Conservation (phyloP, 2,888 invertebrate genomes). For the Fragum sueziense region DNA sequence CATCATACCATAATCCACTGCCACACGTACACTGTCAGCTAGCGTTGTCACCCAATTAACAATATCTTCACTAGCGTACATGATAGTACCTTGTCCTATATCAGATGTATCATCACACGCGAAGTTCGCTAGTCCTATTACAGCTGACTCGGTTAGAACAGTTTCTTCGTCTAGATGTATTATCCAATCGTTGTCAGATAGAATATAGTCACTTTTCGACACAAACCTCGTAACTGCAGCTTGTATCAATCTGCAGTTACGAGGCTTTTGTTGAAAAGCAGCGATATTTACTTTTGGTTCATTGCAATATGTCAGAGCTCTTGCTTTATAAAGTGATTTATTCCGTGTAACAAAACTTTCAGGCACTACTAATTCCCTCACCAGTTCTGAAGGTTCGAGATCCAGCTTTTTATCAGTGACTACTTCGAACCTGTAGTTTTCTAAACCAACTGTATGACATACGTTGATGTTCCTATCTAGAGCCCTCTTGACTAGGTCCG, state of each 20-base stretch:
- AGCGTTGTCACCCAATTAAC: conserved; percentile 64
- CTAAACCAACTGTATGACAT: conserved; percentile 60
- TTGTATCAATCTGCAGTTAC: too few species aligned
- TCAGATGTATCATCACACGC: conserved; percentile 54
- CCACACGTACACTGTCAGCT: conserved; percentile 60
- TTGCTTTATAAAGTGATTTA: conserved; percentile 61
- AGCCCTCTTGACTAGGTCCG: conserved; percentile 55
- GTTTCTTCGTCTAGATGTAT: conserved; percentile 65
- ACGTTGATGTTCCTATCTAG: conserved; percentile 58
- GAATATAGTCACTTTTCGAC: too few species aligned
- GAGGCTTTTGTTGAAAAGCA: too few species aligned
- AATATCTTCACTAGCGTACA: conserved; percentile 62
- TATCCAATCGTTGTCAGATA: conserved; percentile 60
- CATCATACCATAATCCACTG: conserved; percentile 62
- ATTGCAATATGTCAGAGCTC: conserved; percentile 61
- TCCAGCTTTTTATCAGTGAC: conserved; percentile 61
- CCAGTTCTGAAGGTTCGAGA: conserved; percentile 47
- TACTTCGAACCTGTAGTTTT: conserved; percentile 64
- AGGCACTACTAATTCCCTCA: conserved; percentile 61
- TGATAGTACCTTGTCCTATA: conserved; percentile 61
- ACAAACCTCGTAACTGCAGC: too few species aligned
- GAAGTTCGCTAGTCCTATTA: conserved; percentile 61
- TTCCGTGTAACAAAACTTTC: conserved; percentile 50
- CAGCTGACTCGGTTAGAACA: conserved; percentile 52
- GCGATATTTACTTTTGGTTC: conserved; percentile 59